Evolutionary conservation across 2,888 invertebrate genomes (phyloP), one percentile per base, ranked within the genome.

Genomic region (Cosmopolites sordidus): DNA sequence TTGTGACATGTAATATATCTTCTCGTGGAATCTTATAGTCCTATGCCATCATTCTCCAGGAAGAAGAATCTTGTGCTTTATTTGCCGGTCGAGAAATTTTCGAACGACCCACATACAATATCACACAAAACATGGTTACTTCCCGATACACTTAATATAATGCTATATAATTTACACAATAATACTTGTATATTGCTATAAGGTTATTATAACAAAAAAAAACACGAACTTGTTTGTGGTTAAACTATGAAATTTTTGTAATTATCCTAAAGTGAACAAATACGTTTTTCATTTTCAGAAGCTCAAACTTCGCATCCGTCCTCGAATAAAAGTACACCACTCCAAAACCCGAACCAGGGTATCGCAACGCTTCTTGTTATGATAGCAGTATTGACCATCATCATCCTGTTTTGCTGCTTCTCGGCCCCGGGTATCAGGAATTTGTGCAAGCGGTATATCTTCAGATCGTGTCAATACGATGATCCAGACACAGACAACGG

Each of bases 361-460:
- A 69, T 78, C 15, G 76, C 78, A 9, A 78, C 78, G 22, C 70
- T 79, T 9, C 68, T 79, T 50, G 79, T 80, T 27, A 80, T 80
- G 79, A 72, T 80, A 38, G 76, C 76, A 2, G 79, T 80, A 17
- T 69, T 80, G 49, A 74, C 75, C 55, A 79, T 80, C 63, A 79
- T 80, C 56, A 71, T 80, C 49, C 71, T 78, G 43, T 80, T 80
- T 62, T 80, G 79, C 65, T 80, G 79, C 64, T 80, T 80, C 73
- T 79, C 80, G 1, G 78, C 79, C 1, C 80, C 80, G 2, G 79
- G 78, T 59, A 77, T 79, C 46, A 69, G 79, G 47, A 74, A 76
- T 8, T 70, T 78, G 45, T 79, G 79, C 64, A 68, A 68, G 54
- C 64, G 68, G 58, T 70, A 70, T 58, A 64, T 74, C 22, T 73